phyloP scores from a whole-genome alignment of 2,888 invertebrate species.

The Pristionchus arcanus region DNA sequence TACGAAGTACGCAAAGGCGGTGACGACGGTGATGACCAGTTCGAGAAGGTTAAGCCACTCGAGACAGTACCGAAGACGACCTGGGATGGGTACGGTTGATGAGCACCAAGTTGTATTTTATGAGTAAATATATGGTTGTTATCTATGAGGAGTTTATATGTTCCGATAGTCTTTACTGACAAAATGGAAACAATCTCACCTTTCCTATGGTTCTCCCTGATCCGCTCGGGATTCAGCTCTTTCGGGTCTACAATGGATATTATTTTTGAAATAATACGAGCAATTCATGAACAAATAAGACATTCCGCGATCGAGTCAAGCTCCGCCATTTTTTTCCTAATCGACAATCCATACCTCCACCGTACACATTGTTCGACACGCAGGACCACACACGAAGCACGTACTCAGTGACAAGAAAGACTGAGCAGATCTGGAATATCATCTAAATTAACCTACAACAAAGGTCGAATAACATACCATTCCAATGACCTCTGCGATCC shows the following conservation, averaged over 20 bases:
- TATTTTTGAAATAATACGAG: too few species aligned
- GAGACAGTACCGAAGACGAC: not conserved
- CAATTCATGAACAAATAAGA: too few species aligned
- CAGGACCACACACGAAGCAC: conserved; percentile 47
- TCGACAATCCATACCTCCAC: conserved; percentile 36
- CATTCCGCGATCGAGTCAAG: too few species aligned
- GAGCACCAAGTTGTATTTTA: too few species aligned
- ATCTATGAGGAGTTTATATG: too few species aligned
- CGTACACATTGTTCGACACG: conserved; percentile 12
- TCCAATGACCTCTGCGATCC: not conserved
- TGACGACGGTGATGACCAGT: conserved; percentile 21
- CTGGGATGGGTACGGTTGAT: not conserved
- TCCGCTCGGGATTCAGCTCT: not conserved
- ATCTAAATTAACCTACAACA: not conserved
- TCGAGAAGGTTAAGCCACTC: conserved; percentile 35
- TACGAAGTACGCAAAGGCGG: not conserved
- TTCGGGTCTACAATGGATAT: not conserved
- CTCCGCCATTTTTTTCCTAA: too few species aligned
- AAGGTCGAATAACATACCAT: not conserved
- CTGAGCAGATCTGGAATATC: not conserved
- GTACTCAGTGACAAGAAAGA: conserved; percentile 16
- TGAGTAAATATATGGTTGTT: too few species aligned
- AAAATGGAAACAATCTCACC: not conserved
- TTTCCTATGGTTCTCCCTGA: not conserved
- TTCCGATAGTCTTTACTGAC: not conserved